Percentiles rank a stretch among this genome's conserved stretches.
phyloP scores from a whole-genome alignment of 1,140 invertebrate genomes.

The Aphis gossypii region DNA sequence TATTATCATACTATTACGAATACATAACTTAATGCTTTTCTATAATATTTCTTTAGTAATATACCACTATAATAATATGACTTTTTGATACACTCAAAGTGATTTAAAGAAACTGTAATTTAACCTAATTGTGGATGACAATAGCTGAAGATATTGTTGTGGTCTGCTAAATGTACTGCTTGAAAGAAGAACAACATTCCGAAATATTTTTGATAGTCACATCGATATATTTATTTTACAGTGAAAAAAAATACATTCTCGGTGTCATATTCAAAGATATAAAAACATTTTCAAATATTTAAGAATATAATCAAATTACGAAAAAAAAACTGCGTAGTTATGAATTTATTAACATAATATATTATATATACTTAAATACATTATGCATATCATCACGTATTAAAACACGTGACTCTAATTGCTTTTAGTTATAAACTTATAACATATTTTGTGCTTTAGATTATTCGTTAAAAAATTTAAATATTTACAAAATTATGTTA shows the following conservation, averaged over 20 bases:
- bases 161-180: background rate
- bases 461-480: background rate
- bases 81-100: background rate
- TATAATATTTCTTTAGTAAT: background rate
- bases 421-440: background rate
- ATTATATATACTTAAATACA: background rate
- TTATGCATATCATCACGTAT: background rate
- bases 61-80: background rate
- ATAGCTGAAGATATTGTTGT: background rate
- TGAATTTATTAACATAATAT: no score
- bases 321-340: background rate
- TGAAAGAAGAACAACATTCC: background rate
- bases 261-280: background rate
- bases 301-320: background rate
- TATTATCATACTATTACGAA: background rate
- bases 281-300: background rate
- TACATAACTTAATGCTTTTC: background rate
- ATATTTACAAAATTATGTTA: background rate
- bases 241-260: background rate
- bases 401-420: background rate
- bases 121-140: background rate
- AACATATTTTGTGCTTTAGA: background rate
- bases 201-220: background rate
- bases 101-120: background rate
- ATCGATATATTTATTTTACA: background rate